phyloP scores from a whole-genome alignment of 23 tunicate species.

The Phallusia fumigata region DNA sequence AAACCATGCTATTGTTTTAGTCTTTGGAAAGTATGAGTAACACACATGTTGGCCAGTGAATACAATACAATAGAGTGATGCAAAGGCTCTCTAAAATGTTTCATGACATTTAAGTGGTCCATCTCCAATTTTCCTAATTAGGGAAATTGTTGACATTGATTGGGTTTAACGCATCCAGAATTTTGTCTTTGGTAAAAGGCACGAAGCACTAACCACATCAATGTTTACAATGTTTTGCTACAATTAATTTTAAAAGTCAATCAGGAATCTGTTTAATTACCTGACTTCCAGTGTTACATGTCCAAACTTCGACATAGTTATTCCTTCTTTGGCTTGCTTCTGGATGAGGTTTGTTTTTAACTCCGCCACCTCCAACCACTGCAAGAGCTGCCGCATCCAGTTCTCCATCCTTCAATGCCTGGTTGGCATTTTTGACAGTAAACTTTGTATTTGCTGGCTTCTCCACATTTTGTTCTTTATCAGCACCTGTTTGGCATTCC shows the following conservation, averaged over 20 bases:
- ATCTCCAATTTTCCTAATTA: no score
- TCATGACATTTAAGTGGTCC: no score
- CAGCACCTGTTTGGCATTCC: constrained; percentile 91
- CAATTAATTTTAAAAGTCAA: no score
- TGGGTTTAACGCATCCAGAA: no score
- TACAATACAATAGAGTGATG: no score
- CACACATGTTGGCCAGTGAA: no score
- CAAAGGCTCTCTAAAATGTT: not conserved
- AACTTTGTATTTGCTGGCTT: not conserved
- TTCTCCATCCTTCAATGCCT: constrained; percentile 8
- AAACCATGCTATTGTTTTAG: no score
- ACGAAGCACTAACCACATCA: no score
- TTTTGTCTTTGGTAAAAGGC: no score
- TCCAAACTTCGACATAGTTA: constrained; percentile 94
- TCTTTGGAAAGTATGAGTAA: no score
- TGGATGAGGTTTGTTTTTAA: not conserved
- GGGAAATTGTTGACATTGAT: no score
- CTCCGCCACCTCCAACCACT: not conserved
- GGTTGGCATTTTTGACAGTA: constrained; percentile 21
- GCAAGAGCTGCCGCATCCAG: not conserved
- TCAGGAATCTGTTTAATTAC: constrained; percentile 10
- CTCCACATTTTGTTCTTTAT: constrained; percentile 32
- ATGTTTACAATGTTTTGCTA: no score
- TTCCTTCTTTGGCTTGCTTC: constrained; percentile 25
- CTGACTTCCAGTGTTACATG: constrained; percentile 81